These are phyloP conservation scores for Chromoteleia sp. DNA, from an alignment of 2,888 invertebrate genomes.

Conservation along the genomic window DNA sequence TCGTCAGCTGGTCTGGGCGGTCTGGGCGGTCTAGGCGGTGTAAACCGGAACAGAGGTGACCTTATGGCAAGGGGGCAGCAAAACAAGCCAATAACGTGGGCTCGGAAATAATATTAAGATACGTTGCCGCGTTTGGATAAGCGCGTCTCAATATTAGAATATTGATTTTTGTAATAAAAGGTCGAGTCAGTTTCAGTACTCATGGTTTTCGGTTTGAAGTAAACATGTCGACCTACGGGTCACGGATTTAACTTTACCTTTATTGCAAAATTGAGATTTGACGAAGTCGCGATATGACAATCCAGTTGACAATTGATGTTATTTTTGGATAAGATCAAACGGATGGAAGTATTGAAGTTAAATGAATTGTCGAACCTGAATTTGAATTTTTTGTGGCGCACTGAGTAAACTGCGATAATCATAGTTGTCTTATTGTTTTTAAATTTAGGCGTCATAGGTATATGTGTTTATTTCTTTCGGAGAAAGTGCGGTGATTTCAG, in stretches of 20 bases:
- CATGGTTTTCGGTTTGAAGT: constrained; percentile 5
- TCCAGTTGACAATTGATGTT: too few relatives aligned
- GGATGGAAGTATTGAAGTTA: too few relatives aligned
- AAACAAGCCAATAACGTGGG: constrained; percentile 5
- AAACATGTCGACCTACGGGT: constrained; percentile 22
- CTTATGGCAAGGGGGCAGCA: constrained; percentile 17
- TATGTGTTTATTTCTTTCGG: not conserved
- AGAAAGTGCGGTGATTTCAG: constrained; percentile 16
- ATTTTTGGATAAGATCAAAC: too few relatives aligned
- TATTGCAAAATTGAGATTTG: too few relatives aligned
- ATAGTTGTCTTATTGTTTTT: too few relatives aligned
- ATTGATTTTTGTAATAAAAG: constrained; percentile 29
- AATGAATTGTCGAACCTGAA: too few relatives aligned
- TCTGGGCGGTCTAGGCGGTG: constrained; percentile 60
- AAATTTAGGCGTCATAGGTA: too few relatives aligned
- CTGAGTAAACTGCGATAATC: too few relatives aligned
- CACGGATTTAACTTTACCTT: too few relatives aligned
- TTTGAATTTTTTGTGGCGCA: too few relatives aligned
- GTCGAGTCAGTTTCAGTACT: not conserved
- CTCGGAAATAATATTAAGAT: not conserved
- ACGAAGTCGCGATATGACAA: too few relatives aligned
- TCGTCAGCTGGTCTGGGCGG: constrained; percentile 76
- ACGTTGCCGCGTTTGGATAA: not conserved
- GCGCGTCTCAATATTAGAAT: constrained; percentile 2
- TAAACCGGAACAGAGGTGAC: constrained; percentile 44